phyloP scores from a whole-genome alignment of 2,797 vertebrate genomes.

The Phrynocephalus guinanensis region DNA sequence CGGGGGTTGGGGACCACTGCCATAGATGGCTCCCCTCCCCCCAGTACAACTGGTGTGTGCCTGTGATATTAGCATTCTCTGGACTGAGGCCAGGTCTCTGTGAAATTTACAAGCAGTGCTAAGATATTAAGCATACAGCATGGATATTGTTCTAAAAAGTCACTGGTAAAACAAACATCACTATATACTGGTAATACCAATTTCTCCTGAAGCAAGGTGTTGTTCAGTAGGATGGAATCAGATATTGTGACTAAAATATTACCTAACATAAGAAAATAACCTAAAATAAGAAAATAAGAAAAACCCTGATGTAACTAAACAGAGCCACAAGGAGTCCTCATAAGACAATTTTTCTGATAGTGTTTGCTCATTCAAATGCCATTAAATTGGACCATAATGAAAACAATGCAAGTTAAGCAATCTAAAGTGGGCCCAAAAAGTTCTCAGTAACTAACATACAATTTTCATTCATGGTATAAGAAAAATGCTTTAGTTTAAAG shows the following conservation, averaged over 20 bases:
- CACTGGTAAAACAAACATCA: neutral
- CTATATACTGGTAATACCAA: neutral
- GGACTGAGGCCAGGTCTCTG: neutral
- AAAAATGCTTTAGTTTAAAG: slow-evolving; percentile 53
- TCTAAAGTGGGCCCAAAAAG: slow-evolving; percentile 19
- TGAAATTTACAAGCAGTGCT: neutral
- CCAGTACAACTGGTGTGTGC: neutral
- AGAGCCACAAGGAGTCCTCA: slow-evolving; percentile 70
- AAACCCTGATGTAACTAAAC: slow-evolving; percentile 51
- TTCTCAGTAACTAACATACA: slow-evolving; percentile 30
- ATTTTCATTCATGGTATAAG: slow-evolving; percentile 62
- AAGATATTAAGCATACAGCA: neutral
- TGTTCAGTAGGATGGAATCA: neutral
- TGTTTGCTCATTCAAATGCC: slow-evolving; percentile 48
- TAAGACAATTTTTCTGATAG: slow-evolving; percentile 59
- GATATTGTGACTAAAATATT: neutral
- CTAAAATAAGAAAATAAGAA: neutral
- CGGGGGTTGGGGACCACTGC: too few relatives aligned
- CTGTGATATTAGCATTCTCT: neutral
- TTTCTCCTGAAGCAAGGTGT: slow-evolving; percentile 17
- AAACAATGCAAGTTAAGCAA: slow-evolving; percentile 48
- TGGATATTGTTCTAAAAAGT: neutral
- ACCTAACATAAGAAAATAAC: neutral
- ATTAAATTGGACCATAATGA: slow-evolving; percentile 41
- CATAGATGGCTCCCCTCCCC: neutral